A percentile compares a stretch with the other conserved stretches of the same genome.
phyloP scores from a whole-genome alignment of 2,888 invertebrate genomes.

The Chouioia cunea region DNA sequence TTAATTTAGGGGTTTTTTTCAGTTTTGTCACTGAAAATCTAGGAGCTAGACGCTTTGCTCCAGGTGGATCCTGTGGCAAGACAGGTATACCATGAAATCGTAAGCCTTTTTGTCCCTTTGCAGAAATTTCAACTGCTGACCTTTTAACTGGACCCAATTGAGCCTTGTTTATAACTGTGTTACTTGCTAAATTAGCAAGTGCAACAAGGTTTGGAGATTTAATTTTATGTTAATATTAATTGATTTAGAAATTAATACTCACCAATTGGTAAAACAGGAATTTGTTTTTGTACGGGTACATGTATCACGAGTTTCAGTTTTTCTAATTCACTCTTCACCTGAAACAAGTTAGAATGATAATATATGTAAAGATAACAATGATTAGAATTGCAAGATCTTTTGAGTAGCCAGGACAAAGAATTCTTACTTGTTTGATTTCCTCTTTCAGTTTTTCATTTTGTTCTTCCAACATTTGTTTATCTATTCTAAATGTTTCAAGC shows the following conservation, averaged over 20 bases:
- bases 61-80: slow-evolving; percentile 62
- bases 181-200: slow-evolving; percentile 56
- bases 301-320: slow-evolving; percentile 54
- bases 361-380: slow-evolving; percentile 10
- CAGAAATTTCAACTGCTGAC: slow-evolving; percentile 58
- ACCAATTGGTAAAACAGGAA: slow-evolving; percentile 43
- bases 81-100: slow-evolving; percentile 62
- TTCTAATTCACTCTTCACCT: slow-evolving; percentile 58
- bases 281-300: slow-evolving; percentile 43
- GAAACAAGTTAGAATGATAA: slow-evolving; percentile 32
- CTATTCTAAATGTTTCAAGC: slow-evolving; percentile 59
- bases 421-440: slow-evolving; percentile 28
- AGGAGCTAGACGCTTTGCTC: slow-evolving; percentile 59
- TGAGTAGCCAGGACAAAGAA: background rate
- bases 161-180: slow-evolving; percentile 51
- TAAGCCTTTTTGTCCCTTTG: slow-evolving; percentile 60
- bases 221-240: slow-evolving; percentile 33
- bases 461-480: slow-evolving; percentile 55
- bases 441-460: slow-evolving; percentile 41
- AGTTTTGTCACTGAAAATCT: slow-evolving; percentile 62
- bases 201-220: slow-evolving; percentile 49
- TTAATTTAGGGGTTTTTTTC: slow-evolving; percentile 52
- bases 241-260: slow-evolving; percentile 35
- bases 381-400: slow-evolving; percentile 9
- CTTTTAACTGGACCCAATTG: slow-evolving; percentile 59